These are phyloP conservation scores for Zaprionus gabonicus DNA, from an alignment of 1,140 invertebrate genomes.

Conservation along the genomic window DNA sequence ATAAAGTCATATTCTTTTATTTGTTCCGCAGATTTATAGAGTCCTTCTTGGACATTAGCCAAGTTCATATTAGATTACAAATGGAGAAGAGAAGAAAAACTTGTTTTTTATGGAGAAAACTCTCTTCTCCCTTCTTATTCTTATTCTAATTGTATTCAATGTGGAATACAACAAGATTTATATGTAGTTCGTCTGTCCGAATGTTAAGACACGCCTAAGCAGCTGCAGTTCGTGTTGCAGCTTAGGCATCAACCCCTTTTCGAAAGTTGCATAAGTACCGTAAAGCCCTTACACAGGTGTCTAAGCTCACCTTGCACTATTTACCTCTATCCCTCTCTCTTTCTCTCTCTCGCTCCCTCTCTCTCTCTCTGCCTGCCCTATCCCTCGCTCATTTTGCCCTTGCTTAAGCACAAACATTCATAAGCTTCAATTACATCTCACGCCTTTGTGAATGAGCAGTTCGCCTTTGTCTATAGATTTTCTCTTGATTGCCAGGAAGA, in stretches of 20 bases:
- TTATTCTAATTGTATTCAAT: neutral
- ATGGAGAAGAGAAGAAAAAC: neutral
- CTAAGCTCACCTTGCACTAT: neutral
- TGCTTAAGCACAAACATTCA: neutral
- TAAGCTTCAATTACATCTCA: neutral
- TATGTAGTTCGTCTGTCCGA: neutral
- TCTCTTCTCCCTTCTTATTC: too few relatives aligned
- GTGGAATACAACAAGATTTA: neutral
- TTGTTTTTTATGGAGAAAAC: neutral
- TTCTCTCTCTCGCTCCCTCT: neutral
- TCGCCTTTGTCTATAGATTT: neutral
- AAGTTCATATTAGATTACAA: neutral
- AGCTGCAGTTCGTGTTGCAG: neutral
- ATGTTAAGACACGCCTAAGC: neutral
- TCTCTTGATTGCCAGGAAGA: neutral
- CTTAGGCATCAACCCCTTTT: neutral
- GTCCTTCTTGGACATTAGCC: neutral
- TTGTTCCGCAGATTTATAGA: neutral
- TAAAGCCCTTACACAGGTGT: neutral
- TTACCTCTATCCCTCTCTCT: neutral
- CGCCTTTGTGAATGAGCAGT: neutral
- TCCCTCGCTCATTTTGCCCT: neutral
- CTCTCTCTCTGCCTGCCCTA: neutral
- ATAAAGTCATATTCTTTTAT: neutral
- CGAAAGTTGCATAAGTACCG: neutral